A percentile compares a stretch with the other conserved stretches of the same genome.
Evolutionary conservation across 2,888 invertebrate species (phyloP).

Genomic region (Diachrysia chrysitis): DNA sequence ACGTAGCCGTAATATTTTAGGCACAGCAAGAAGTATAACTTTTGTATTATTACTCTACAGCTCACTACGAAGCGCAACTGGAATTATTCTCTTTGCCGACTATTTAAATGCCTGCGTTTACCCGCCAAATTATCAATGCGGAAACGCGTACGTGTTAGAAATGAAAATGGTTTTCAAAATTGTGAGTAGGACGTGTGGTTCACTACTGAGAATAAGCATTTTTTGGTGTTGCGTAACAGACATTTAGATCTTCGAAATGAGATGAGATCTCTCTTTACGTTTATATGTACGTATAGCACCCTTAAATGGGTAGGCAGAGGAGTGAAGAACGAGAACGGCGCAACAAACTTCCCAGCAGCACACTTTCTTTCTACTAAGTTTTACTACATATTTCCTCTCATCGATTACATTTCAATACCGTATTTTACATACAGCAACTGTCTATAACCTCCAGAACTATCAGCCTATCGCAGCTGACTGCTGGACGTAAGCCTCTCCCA

Average conservation of each 20-base stretch:
- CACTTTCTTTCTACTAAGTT: no score
- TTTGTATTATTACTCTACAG: not conserved
- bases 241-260: not conserved
- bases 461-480: no score
- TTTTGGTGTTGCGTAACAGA: not conserved
- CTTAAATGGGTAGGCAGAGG: not conserved
- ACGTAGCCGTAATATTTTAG: no score
- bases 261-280: constrained; percentile 1
- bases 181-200: constrained; percentile 10
- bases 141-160: constrained; percentile 39
- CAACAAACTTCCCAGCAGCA: no score
- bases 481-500: no score
- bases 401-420: no score
- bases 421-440: no score
- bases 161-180: constrained; percentile 34
- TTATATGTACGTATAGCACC: not conserved
- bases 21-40: not conserved
- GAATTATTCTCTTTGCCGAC: constrained; percentile 47
- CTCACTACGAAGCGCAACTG: constrained; percentile 24
- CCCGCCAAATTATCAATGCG: constrained; percentile 47
- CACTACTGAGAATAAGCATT: not conserved
- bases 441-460: no score
- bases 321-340: no score
- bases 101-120: constrained; percentile 51
- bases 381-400: no score